A percentile compares a stretch with the other conserved stretches of the same genome.
Conservation (phyloP, 2,888 invertebrate species). For the Rhynchonema sp. region DNA sequence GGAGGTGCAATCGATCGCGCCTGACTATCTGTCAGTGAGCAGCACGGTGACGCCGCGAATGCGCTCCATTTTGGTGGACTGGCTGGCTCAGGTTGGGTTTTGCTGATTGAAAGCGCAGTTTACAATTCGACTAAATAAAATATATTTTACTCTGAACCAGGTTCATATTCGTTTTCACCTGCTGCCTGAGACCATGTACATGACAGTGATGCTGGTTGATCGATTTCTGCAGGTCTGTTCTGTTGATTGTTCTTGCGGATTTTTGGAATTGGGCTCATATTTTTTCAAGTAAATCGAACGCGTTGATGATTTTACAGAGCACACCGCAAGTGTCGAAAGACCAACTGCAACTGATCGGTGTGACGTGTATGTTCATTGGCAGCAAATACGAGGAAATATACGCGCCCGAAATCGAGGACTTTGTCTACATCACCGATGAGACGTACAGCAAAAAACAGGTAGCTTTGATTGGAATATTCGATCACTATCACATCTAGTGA, state of each 20-base stretch:
- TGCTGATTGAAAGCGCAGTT: too few relatives aligned
- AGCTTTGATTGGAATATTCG: too few relatives aligned
- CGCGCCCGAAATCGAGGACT: slow-evolving; percentile 64
- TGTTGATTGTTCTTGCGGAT: not conserved
- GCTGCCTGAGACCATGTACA: slow-evolving; percentile 65
- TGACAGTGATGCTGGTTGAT: slow-evolving; percentile 69
- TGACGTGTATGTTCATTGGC: slow-evolving; percentile 69
- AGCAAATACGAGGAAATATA: slow-evolving; percentile 87
- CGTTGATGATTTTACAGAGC: too few relatives aligned
- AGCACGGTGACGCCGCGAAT: slow-evolving; percentile 52
- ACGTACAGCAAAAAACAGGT: slow-evolving; percentile 51
- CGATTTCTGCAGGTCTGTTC: slow-evolving; percentile 54
- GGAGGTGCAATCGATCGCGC: not conserved
- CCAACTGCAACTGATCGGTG: slow-evolving; percentile 18
- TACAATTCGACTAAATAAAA: too few relatives aligned
- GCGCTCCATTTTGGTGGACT: slow-evolving; percentile 71
- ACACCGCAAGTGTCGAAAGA: not conserved
- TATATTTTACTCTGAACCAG: too few relatives aligned
- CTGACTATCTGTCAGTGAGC: not conserved
- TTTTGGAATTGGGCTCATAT: too few relatives aligned
- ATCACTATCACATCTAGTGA: too few relatives aligned
- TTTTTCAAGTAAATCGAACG: not conserved
- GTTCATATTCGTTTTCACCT: slow-evolving; percentile 69
- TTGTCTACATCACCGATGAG: slow-evolving; percentile 72
- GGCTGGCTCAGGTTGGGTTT: slow-evolving; percentile 62